Evolutionary conservation across 1,140 invertebrate species (phyloP).

Genomic region (Uloborus diversus): DNA sequence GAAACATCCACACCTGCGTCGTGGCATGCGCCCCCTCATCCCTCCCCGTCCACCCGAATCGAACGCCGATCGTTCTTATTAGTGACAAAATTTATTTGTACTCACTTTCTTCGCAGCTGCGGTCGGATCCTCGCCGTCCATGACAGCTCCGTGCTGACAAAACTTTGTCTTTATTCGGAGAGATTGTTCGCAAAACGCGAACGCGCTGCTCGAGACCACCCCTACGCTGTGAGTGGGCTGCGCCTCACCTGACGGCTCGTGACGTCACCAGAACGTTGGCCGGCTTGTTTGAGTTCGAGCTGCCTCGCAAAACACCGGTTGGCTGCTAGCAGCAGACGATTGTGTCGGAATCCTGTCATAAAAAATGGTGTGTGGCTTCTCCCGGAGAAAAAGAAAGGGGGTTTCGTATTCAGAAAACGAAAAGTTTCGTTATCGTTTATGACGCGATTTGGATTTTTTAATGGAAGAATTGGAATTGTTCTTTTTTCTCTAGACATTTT

Average conservation of each 20-base stretch:
- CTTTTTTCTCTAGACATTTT: too few relatives aligned
- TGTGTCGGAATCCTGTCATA: too few relatives aligned
- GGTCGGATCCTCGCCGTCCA: slow-evolving; percentile 32
- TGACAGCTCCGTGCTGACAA: slow-evolving; percentile 7
- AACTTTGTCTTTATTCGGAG: neutral
- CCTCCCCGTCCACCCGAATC: too few relatives aligned
- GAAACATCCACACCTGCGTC: slow-evolving; percentile 4
- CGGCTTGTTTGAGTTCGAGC: neutral
- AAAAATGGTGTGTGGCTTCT: too few relatives aligned
- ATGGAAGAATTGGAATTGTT: too few relatives aligned
- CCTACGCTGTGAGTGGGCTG: slow-evolving; percentile 31
- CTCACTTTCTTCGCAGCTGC: slow-evolving; percentile 28
- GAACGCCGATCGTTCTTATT: too few relatives aligned
- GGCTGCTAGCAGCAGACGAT: too few relatives aligned
- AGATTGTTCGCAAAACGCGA: neutral
- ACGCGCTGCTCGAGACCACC: neutral
- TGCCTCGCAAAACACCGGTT: too few relatives aligned
- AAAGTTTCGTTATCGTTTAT: too few relatives aligned
- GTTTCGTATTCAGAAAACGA: too few relatives aligned
- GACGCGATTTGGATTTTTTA: too few relatives aligned
- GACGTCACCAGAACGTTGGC: slow-evolving; percentile 41
- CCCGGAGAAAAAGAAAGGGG: too few relatives aligned
- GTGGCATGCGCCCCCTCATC: neutral
- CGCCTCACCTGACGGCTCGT: slow-evolving; percentile 38
- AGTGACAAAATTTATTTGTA: neutral